These are phyloP conservation scores for Holacanthella duospinosa DNA, from an alignment of 2,888 invertebrate species.

Conservation along the genomic window DNA sequence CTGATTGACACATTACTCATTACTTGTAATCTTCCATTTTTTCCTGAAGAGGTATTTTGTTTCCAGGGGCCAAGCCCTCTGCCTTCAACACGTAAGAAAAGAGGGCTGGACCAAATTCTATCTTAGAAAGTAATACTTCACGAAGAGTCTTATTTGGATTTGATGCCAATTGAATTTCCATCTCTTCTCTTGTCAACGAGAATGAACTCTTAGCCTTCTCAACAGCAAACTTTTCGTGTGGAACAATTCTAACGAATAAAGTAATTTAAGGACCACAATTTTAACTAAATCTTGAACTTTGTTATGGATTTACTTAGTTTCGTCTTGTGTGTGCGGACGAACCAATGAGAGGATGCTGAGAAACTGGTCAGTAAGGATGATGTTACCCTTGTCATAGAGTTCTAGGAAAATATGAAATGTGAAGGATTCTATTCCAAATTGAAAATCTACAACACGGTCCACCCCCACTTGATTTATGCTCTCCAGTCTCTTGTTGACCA, in stretches of 20 bases:
- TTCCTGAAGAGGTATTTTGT: constrained; percentile 44
- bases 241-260: constrained; percentile 58
- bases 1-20: neutral
- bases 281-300: too few relatives aligned
- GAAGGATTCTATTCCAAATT: constrained; percentile 87
- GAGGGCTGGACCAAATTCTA: constrained; percentile 81
- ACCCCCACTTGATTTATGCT: constrained; percentile 72
- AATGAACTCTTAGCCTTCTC: constrained; percentile 59
- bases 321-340: constrained; percentile 81
- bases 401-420: constrained; percentile 92
- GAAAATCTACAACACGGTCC: constrained; percentile 87
- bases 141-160: constrained; percentile 24
- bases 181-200: constrained; percentile 48
- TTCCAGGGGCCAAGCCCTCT: constrained; percentile 54
- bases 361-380: constrained; percentile 82
- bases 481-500: constrained; percentile 89
- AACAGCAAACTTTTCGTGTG: constrained; percentile 80
- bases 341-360: constrained; percentile 85
- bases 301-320: constrained; percentile 53
- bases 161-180: constrained; percentile 13
- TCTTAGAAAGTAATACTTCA: constrained; percentile 31
- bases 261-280: constrained; percentile 1
- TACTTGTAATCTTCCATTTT: neutral
- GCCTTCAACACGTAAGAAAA: constrained; percentile 78
- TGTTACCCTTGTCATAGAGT: constrained; percentile 90